Evolutionary conservation across 2,113 vertebrate species (phyloP).

Genomic region (Oplegnathus fasciatus): DNA sequence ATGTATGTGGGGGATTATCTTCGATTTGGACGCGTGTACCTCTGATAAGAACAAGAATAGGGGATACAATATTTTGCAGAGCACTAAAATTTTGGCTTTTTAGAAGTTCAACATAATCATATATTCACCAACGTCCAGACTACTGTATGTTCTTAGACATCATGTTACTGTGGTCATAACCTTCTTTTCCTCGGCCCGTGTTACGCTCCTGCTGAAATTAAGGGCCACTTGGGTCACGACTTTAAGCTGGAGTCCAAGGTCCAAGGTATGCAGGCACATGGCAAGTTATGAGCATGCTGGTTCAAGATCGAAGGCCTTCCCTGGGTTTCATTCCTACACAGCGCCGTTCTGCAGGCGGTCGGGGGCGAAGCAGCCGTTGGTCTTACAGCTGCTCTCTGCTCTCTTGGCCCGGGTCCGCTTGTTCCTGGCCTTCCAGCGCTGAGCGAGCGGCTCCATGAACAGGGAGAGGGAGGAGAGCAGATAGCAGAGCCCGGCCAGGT

Average conservation of each 20-base stretch:
- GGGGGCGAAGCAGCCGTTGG: constrained; percentile 78
- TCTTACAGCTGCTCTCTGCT: constrained; percentile 74
- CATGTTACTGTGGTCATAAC: constrained; percentile 39
- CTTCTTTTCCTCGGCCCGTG: constrained; percentile 9
- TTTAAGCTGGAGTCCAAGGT: constrained; percentile 51
- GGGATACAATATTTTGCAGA: constrained; percentile 42
- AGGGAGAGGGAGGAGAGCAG: constrained; percentile 91
- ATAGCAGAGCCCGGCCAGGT: constrained; percentile 92
- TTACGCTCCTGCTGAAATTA: constrained; percentile 33
- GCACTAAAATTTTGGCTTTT: constrained; percentile 71
- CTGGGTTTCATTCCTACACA: constrained; percentile 70
- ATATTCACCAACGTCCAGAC: constrained; percentile 26
- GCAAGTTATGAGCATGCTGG: constrained; percentile 51
- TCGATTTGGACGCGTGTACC: constrained; percentile 22
- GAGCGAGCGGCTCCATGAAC: constrained; percentile 90
- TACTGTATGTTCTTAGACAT: constrained; percentile 42
- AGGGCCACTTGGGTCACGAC: constrained; percentile 45
- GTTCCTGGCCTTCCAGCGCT: constrained; percentile 84
- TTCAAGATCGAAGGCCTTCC: constrained; percentile 50
- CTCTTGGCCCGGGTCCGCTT: constrained; percentile 58
- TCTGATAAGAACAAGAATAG: constrained; percentile 30
- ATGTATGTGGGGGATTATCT: background rate
- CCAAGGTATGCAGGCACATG: constrained; percentile 38
- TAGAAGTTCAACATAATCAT: constrained; percentile 49
- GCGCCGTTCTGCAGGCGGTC: constrained; percentile 76